Evolutionary conservation across 2,888 invertebrate species (phyloP).

Genomic region (Eupithecia tripunctaria): DNA sequence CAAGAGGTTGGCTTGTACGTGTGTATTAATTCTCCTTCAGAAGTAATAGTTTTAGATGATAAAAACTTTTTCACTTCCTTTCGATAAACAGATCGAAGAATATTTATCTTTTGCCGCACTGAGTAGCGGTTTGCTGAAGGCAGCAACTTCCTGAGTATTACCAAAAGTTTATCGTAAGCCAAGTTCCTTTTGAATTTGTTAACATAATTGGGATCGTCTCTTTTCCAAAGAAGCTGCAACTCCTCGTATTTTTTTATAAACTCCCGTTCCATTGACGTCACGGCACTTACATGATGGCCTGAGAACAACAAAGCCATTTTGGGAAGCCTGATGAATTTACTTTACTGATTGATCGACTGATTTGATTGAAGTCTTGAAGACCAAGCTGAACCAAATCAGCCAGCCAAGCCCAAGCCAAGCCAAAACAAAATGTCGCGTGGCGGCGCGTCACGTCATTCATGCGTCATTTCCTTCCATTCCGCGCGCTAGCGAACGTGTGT

Average conservation of each 20-base stretch:
- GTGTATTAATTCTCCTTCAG: conserved; percentile 50
- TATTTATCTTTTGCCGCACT: conserved; percentile 58
- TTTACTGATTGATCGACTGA: conserved; percentile 38
- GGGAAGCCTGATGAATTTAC: conserved; percentile 32
- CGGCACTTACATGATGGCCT: conserved; percentile 29
- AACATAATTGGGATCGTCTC: conserved; percentile 50
- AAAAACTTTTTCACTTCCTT: conserved; percentile 51
- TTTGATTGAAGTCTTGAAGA: too few relatives aligned
- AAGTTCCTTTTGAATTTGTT: conserved; percentile 53
- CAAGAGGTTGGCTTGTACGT: conserved; percentile 50
- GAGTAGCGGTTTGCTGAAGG: conserved; percentile 46
- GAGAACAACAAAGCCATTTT: conserved; percentile 24
- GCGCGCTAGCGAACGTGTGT: not conserved
- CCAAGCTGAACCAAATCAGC: conserved; percentile 1
- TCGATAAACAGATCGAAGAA: conserved; percentile 54
- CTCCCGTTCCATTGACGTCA: conserved; percentile 44
- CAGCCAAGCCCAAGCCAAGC: conserved; percentile 24
- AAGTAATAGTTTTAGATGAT: conserved; percentile 45
- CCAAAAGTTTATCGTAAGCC: conserved; percentile 48
- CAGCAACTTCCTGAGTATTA: conserved; percentile 48
- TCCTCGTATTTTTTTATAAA: conserved; percentile 53
- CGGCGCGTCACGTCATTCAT: not conserved
- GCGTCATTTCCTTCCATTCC: too few relatives aligned
- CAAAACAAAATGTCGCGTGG: conserved; percentile 9
- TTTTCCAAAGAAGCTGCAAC: conserved; percentile 53